These are phyloP conservation scores for Doryteuthis pealeii DNA, from an alignment of 1,140 invertebrate genomes.

Conservation along the genomic window DNA sequence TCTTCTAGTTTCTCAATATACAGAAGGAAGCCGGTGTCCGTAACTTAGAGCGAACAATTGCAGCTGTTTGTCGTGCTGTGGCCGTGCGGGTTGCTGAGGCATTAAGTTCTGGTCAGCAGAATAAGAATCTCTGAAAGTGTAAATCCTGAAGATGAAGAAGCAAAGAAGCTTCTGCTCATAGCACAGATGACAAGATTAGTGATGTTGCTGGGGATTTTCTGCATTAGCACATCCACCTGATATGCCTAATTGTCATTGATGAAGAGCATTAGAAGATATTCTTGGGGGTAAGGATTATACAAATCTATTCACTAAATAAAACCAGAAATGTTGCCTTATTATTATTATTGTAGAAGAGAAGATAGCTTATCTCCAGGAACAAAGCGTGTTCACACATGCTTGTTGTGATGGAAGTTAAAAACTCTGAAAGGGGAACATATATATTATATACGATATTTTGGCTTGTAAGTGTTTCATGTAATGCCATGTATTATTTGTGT, in stretches of 20 bases:
- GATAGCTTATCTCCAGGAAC: too few relatives aligned
- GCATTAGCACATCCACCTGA: constrained; percentile 51
- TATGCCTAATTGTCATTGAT: constrained; percentile 63
- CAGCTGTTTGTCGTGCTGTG: constrained; percentile 63
- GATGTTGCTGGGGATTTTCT: constrained; percentile 43
- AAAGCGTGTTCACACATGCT: too few relatives aligned
- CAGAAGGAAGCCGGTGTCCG: constrained; percentile 67
- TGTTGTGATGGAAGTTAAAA: too few relatives aligned
- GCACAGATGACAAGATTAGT: constrained; percentile 18
- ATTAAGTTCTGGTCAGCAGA: constrained; percentile 27
- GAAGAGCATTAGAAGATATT: constrained; percentile 61
- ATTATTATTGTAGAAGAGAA: too few relatives aligned
- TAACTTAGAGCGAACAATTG: constrained; percentile 63
- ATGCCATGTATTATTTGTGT: too few relatives aligned
- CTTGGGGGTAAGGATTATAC: constrained; percentile 63
- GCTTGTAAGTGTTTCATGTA: too few relatives aligned
- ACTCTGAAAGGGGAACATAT: too few relatives aligned
- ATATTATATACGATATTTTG: too few relatives aligned
- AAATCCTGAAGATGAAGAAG: constrained; percentile 22
- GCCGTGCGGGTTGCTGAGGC: constrained; percentile 63
- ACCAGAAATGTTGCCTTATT: too few relatives aligned
- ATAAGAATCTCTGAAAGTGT: constrained; percentile 21
- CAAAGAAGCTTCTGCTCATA: constrained; percentile 10
- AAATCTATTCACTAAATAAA: too few relatives aligned
- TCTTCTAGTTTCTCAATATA: constrained; percentile 63